These are phyloP conservation scores for Idaea biselata DNA, from an alignment of 2,888 invertebrate genomes.

Conservation along the genomic window DNA sequence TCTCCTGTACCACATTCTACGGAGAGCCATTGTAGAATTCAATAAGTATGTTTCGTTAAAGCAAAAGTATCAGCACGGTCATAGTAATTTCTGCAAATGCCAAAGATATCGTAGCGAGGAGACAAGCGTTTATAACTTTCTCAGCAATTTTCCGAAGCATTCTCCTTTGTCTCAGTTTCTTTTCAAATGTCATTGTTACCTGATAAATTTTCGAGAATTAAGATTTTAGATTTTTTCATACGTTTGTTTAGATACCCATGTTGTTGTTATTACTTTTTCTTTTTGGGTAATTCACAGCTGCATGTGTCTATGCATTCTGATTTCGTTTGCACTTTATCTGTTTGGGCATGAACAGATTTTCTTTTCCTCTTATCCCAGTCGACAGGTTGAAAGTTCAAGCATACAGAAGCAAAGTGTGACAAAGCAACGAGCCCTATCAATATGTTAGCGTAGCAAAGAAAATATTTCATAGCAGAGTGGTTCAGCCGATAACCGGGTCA, in stretches of 20 bases:
- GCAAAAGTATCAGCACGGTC: slow-evolving; percentile 47
- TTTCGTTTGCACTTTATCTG: slow-evolving; percentile 33
- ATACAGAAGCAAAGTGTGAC: slow-evolving; percentile 47
- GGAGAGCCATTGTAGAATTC: slow-evolving; percentile 38
- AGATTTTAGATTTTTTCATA: not conserved
- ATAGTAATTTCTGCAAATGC: slow-evolving; percentile 58
- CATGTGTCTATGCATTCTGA: slow-evolving; percentile 50
- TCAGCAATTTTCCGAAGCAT: slow-evolving; percentile 47
- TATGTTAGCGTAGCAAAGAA: slow-evolving; percentile 38
- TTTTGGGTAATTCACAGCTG: slow-evolving; percentile 33
- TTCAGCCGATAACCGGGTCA: slow-evolving; percentile 37
- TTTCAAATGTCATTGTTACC: slow-evolving; percentile 45
- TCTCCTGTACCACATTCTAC: slow-evolving; percentile 43
- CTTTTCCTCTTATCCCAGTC: slow-evolving; percentile 6
- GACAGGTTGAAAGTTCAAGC: slow-evolving; percentile 38
- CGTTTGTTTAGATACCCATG: not conserved
- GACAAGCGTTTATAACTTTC: slow-evolving; percentile 47
- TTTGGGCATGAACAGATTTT: slow-evolving; percentile 30
- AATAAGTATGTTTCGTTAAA: slow-evolving; percentile 28
- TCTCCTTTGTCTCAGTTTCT: slow-evolving; percentile 41
- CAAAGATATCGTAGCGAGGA: slow-evolving; percentile 54
- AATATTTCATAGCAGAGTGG: slow-evolving; percentile 53
- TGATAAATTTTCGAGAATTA: not conserved
- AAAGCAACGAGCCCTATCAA: slow-evolving; percentile 43
- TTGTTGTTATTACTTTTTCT: slow-evolving; percentile 7